Conservation (phyloP, 2,113 vertebrate species). For the Vulpes vulpes region DNA sequence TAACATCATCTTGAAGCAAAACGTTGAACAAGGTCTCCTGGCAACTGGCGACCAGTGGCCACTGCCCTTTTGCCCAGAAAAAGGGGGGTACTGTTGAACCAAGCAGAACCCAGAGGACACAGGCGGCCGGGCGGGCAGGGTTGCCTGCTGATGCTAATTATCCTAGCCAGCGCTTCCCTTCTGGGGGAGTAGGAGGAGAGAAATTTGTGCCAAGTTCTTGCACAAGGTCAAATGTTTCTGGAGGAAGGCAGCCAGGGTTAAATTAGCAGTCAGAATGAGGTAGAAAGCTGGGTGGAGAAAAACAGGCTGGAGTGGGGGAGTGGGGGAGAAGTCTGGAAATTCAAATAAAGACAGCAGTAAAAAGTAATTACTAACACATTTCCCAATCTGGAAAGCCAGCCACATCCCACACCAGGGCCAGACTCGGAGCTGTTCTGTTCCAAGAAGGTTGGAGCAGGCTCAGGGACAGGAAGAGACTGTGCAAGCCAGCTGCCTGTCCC, state of each 20-base stretch:
- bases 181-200: conserved; percentile 53
- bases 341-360: conserved; percentile 72
- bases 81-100: conserved; percentile 23
- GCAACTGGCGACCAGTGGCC: background rate
- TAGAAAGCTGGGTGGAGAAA: conserved; percentile 62
- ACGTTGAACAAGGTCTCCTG: conserved; percentile 65
- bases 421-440: conserved; percentile 62
- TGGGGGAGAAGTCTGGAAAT: conserved; percentile 51
- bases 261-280: conserved; percentile 68
- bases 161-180: conserved; percentile 27
- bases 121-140: conserved; percentile 33
- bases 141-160: conserved; percentile 71
- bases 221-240: conserved; percentile 79
- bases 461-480: conserved; percentile 52
- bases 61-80: conserved; percentile 41
- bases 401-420: conserved; percentile 75
- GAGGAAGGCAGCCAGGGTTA: conserved; percentile 71
- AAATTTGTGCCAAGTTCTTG: conserved; percentile 70
- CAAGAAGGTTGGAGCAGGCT: conserved; percentile 70
- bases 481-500: conserved; percentile 39
- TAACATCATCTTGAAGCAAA: conserved; percentile 70
- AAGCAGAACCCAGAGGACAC: background rate
- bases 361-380: conserved; percentile 76
- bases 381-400: conserved; percentile 76
- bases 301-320: background rate